phyloP scores from a whole-genome alignment of 2,113 vertebrate species.

The Hyperoodon ampullatus region DNA sequence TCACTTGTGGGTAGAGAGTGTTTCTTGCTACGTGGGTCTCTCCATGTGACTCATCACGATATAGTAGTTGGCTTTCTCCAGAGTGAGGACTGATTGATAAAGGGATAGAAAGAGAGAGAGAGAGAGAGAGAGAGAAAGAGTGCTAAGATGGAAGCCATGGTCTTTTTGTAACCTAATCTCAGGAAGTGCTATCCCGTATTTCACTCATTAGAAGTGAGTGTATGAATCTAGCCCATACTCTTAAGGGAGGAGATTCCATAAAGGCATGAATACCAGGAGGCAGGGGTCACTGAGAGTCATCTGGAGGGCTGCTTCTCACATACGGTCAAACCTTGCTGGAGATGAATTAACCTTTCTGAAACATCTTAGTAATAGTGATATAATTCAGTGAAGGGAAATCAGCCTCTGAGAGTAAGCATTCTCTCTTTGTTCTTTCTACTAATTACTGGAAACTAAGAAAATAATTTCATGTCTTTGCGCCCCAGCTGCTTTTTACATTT shows the following conservation, averaged over 20 bases:
- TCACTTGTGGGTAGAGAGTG: fast-evolving
- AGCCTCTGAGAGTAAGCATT: background rate
- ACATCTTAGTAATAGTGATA: background rate
- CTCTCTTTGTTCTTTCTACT: background rate
- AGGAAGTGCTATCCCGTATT: background rate
- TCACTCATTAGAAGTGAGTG: background rate
- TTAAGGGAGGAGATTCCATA: background rate
- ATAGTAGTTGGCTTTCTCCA: background rate
- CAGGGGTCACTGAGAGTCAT: background rate
- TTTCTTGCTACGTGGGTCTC: background rate
- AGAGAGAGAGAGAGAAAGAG: background rate
- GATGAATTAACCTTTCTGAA: background rate
- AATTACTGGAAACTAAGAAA: background rate
- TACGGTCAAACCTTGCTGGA: background rate
- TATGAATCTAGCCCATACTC: background rate
- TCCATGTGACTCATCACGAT: fast-evolving
- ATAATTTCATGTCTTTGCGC: background rate
- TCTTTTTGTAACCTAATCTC: background rate
- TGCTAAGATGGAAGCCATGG: fast-evolving
- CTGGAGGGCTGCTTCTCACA: background rate
- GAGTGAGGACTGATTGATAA: background rate
- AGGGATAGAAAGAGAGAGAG: background rate
- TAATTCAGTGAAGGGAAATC: background rate
- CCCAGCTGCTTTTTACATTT: background rate
- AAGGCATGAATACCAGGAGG: background rate